Percentiles rank a stretch among this genome's conserved stretches.
Evolutionary conservation across 2,113 vertebrate species (phyloP).

Genomic region (Taxidea taxus): DNA sequence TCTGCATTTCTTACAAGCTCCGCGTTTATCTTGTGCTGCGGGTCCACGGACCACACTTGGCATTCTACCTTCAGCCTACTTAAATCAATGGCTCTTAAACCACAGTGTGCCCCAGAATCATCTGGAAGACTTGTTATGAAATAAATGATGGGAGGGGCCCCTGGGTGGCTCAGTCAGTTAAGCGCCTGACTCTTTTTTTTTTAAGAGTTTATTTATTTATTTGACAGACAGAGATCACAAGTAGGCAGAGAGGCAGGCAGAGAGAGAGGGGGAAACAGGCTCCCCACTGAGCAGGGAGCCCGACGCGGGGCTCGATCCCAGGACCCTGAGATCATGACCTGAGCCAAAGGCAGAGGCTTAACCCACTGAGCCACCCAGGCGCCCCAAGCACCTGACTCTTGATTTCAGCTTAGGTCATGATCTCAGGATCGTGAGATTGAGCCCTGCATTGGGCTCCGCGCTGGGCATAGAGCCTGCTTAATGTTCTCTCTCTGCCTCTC

Average conservation of each 20-base stretch:
- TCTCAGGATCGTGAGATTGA: neutral
- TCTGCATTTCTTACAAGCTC: neutral
- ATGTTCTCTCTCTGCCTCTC: neutral
- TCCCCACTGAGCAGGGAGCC: no score
- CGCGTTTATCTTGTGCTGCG: neutral
- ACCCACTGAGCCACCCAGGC: no score
- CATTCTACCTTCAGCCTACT: neutral
- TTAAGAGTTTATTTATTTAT: no score
- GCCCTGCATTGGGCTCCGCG: neutral
- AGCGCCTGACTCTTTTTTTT: neutral
- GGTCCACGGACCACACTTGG: neutral
- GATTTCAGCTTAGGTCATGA: neutral
- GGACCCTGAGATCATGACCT: no score
- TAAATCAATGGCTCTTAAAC: neutral
- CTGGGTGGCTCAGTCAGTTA: neutral
- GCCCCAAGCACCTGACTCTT: neutral
- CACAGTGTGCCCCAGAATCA: neutral
- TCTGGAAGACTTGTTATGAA: neutral
- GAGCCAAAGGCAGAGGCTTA: no score
- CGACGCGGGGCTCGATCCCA: no score
- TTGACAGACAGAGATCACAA: no score
- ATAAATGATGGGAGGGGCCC: neutral
- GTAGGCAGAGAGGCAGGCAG: no score
- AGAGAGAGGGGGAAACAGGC: no score
- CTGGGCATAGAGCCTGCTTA: neutral